Percentiles rank a stretch among this genome's conserved stretches.
These are phyloP conservation scores for Drosophila pallidifrons DNA, from an alignment of 1,140 invertebrate species.

Conservation along the genomic window DNA sequence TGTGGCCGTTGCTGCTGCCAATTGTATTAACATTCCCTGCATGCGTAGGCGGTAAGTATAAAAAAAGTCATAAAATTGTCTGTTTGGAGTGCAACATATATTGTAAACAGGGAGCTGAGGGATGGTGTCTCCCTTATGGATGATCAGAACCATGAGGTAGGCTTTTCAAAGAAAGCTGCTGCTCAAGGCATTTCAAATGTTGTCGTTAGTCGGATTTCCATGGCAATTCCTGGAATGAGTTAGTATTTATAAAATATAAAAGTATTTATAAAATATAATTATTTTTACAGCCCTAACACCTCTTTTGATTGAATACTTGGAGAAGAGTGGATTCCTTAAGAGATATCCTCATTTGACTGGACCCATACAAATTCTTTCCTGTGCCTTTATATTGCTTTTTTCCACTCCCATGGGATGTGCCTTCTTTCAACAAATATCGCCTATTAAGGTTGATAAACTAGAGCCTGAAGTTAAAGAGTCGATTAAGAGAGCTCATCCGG, in stretches of 20 bases:
- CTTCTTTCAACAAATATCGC: constrained; percentile 90
- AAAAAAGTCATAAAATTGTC: neutral
- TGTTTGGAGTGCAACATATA: neutral
- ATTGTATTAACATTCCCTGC: constrained; percentile 96
- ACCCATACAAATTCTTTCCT: constrained; percentile 88
- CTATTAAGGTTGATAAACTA: constrained; percentile 86
- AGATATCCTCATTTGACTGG: constrained; percentile 87
- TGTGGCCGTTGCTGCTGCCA: constrained; percentile 94
- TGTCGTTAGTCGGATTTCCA: constrained; percentile 93
- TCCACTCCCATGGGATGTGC: constrained; percentile 94
- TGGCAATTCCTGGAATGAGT: constrained; percentile 96
- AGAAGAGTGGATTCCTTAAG: constrained; percentile 86
- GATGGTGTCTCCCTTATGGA: constrained; percentile 92
- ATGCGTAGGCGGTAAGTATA: constrained; percentile 93
- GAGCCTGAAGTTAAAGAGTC: constrained; percentile 87
- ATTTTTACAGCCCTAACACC: constrained; percentile 88
- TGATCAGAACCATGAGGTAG: constrained; percentile 89
- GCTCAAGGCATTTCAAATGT: constrained; percentile 93
- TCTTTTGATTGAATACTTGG: constrained; percentile 89
- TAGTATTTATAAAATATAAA: constrained; percentile 64
- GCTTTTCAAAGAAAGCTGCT: constrained; percentile 90
- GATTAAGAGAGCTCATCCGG: constrained; percentile 84
- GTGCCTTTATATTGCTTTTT: constrained; percentile 91
- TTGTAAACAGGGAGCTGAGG: constrained; percentile 89
- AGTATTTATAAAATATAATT: no score